A percentile compares a stretch with the other conserved stretches of the same genome.
These are phyloP conservation scores for Celastrina argiolus DNA, from an alignment of 2,888 invertebrate genomes.

Conservation along the genomic window DNA sequence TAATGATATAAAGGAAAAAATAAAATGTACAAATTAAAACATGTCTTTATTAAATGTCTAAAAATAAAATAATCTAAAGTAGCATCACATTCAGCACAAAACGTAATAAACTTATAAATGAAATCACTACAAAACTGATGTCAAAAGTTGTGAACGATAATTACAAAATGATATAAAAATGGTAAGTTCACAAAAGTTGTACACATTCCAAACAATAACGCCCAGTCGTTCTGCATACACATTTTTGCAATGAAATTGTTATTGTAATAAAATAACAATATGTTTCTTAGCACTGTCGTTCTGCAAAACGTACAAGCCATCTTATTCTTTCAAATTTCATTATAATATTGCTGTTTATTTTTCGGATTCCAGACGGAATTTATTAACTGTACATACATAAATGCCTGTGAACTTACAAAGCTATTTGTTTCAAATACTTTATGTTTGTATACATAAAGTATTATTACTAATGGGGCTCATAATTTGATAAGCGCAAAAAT, in stretches of 20 bases:
- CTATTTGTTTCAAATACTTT: background rate
- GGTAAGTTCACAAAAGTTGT: background rate
- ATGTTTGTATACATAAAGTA: no score
- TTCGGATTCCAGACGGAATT: background rate
- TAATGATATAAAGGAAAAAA: constrained; percentile 13
- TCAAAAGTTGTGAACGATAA: background rate
- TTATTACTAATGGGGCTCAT: no score
- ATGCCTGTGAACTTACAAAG: background rate
- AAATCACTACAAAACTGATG: background rate
- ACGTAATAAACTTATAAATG: constrained; percentile 10
- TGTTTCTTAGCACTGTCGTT: background rate
- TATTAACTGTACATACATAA: background rate
- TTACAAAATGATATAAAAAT: background rate
- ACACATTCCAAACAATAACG: background rate
- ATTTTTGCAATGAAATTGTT: background rate
- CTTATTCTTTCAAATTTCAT: no score
- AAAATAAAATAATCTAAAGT: constrained; percentile 22
- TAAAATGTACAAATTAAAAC: constrained; percentile 20
- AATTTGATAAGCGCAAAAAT: constrained; percentile 3
- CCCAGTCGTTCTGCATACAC: background rate
- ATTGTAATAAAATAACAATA: background rate
- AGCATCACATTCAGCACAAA: constrained; percentile 20
- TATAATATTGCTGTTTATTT: background rate
- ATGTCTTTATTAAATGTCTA: constrained; percentile 22
- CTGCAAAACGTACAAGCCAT: background rate